Evolutionary conservation across 1,140 invertebrate genomes (phyloP).

Genomic region (Caerostris darwini): DNA sequence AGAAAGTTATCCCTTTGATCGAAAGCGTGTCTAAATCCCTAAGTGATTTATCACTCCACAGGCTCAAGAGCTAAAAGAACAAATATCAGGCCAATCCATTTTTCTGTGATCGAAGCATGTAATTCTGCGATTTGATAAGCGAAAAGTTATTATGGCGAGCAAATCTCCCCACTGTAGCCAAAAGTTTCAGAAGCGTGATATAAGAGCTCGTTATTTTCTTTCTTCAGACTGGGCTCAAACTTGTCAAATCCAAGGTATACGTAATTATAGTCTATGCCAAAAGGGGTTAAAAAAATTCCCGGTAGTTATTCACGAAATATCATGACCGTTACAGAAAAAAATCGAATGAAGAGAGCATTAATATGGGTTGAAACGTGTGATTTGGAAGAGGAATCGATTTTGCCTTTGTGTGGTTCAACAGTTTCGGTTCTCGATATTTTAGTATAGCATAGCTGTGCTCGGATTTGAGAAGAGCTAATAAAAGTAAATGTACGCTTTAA

Average conservation of each 20-base stretch:
- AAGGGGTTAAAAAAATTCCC: background rate
- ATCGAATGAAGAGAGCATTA: background rate
- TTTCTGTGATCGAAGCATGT: background rate
- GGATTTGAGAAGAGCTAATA: background rate
- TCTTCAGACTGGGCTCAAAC: background rate
- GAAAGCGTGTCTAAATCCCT: background rate
- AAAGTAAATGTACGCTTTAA: background rate
- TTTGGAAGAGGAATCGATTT: background rate
- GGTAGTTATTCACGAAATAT: background rate
- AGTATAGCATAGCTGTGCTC: background rate
- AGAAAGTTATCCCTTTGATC: background rate
- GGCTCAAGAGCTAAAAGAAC: background rate
- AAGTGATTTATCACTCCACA: constrained; percentile 14
- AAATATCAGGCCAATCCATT: background rate
- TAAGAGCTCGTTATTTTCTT: background rate
- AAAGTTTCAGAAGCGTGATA: constrained; percentile 3
- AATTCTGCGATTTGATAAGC: constrained; percentile 4
- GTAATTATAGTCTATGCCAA: background rate
- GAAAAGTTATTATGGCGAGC: constrained; percentile 15
- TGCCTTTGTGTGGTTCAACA: background rate
- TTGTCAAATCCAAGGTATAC: background rate
- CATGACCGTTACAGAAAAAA: background rate
- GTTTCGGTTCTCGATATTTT: background rate
- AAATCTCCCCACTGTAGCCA: constrained; percentile 1
- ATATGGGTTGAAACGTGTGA: background rate